phyloP scores from a whole-genome alignment of 2,113 vertebrate genomes.

The Lampris megalopsis region DNA sequence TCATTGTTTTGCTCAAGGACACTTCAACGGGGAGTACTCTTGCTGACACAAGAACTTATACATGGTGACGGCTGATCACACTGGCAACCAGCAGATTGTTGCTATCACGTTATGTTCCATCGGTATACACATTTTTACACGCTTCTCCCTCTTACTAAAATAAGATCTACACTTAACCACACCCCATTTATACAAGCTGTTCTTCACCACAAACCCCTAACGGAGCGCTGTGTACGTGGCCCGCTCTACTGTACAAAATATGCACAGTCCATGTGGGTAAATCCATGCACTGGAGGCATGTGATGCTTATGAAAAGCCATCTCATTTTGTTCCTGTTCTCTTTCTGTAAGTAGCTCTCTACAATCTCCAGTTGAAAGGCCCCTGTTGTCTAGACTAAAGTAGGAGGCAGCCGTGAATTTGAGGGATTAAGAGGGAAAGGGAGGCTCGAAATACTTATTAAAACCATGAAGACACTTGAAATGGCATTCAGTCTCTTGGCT shows the following conservation, averaged over 20 bases:
- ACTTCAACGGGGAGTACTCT: not conserved
- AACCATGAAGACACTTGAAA: not conserved
- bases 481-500: not conserved
- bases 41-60: not conserved
- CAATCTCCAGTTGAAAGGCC: conserved; percentile 58
- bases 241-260: conserved; percentile 27
- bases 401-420: conserved; percentile 43
- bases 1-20: not conserved
- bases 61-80: too few species aligned
- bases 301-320: conserved; percentile 52
- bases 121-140: not conserved
- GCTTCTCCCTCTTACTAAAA: conserved; percentile 24
- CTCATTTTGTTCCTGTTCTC: conserved; percentile 45
- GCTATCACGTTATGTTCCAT: conserved; percentile 9
- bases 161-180: conserved; percentile 43
- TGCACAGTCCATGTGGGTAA: conserved; percentile 13
- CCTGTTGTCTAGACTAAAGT: conserved; percentile 62
- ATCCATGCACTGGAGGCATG: conserved; percentile 34
- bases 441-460: conserved; percentile 1
- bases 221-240: conserved; percentile 44
- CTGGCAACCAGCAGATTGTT: conserved; percentile 16
- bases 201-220: conserved; percentile 60
- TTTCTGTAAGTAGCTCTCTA: conserved; percentile 55
- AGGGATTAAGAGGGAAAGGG: conserved; percentile 40
- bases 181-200: conserved; percentile 42